Conservation (phyloP, 2,113 vertebrate genomes). For the Ceyx margarethae region DNA sequence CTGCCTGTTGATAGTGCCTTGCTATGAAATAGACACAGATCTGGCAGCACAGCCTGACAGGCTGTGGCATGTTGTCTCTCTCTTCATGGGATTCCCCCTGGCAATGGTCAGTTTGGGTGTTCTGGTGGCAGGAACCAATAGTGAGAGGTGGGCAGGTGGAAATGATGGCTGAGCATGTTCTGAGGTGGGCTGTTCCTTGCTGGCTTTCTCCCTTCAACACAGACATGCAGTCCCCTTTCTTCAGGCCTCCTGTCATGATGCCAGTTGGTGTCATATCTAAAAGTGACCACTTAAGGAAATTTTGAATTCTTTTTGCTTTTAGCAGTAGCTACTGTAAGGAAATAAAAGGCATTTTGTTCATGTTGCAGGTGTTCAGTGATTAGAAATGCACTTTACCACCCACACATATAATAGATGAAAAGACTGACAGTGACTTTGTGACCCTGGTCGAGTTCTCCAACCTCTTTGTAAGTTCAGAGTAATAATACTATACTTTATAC, state of each 20-base stretch:
- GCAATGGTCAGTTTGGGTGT: not conserved
- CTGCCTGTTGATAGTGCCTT: not conserved
- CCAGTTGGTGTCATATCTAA: not conserved
- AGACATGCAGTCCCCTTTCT: not conserved
- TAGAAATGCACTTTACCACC: not conserved
- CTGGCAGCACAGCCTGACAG: not conserved
- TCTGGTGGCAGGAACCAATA: not conserved
- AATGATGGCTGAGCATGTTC: not conserved
- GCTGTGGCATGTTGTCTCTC: not conserved
- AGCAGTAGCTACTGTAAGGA: not conserved
- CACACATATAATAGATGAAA: not conserved
- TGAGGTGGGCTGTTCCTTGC: not conserved
- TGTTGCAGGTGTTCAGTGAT: not conserved
- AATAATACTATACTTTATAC: not conserved
- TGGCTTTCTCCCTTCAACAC: not conserved
- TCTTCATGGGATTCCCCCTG: not conserved
- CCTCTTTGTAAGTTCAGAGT: not conserved
- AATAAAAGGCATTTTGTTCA: not conserved
- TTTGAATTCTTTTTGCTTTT: not conserved
- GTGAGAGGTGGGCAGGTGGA: not conserved
- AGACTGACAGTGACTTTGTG: not conserved
- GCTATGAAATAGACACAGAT: not conserved
- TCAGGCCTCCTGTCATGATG: not conserved
- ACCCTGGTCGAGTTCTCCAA: not conserved
- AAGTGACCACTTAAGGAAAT: not conserved